These are phyloP conservation scores for Notothenia rossii DNA, from an alignment of 2,113 vertebrate genomes.

Conservation along the genomic window DNA sequence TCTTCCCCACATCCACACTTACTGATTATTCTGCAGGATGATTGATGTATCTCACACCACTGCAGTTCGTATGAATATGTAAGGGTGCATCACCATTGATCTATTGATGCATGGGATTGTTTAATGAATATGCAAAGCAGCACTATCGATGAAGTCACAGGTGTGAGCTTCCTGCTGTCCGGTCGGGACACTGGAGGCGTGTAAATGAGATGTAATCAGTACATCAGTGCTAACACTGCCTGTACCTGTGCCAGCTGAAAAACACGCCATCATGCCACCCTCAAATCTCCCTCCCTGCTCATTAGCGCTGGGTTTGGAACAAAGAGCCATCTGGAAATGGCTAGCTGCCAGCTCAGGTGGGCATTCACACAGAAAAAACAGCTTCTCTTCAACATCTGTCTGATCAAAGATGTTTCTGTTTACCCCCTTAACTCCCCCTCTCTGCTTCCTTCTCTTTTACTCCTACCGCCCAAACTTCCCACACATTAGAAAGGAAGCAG, in stretches of 20 bases:
- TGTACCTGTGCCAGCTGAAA: slow-evolving; percentile 63
- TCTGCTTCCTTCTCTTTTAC: slow-evolving; percentile 21
- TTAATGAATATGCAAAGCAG: slow-evolving; percentile 63
- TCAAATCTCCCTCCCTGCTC: slow-evolving; percentile 72
- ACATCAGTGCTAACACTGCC: slow-evolving; percentile 51
- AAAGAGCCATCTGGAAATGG: slow-evolving; percentile 79
- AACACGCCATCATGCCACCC: slow-evolving; percentile 71
- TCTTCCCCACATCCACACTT: slow-evolving; percentile 34
- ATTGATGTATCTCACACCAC: slow-evolving; percentile 54
- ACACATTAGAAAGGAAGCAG: slow-evolving; percentile 51
- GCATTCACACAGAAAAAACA: slow-evolving; percentile 79
- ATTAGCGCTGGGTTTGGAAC: slow-evolving; percentile 84
- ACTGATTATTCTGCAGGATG: slow-evolving; percentile 60
- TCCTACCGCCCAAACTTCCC: slow-evolving; percentile 46
- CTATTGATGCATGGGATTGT: slow-evolving; percentile 53
- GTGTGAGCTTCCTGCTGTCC: slow-evolving; percentile 48
- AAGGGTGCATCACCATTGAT: slow-evolving; percentile 65
- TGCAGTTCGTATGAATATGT: slow-evolving; percentile 60
- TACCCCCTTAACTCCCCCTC: slow-evolving; percentile 55
- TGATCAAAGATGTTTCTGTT: slow-evolving; percentile 77
- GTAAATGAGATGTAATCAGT: slow-evolving; percentile 67
- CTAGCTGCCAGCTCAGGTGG: slow-evolving; percentile 84
- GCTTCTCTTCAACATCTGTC: slow-evolving; percentile 78
- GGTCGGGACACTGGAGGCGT: slow-evolving; percentile 43
- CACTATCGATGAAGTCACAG: slow-evolving; percentile 40